Evolutionary conservation across 2,888 invertebrate genomes (phyloP).

Genomic region (Spodoptera exigua): DNA sequence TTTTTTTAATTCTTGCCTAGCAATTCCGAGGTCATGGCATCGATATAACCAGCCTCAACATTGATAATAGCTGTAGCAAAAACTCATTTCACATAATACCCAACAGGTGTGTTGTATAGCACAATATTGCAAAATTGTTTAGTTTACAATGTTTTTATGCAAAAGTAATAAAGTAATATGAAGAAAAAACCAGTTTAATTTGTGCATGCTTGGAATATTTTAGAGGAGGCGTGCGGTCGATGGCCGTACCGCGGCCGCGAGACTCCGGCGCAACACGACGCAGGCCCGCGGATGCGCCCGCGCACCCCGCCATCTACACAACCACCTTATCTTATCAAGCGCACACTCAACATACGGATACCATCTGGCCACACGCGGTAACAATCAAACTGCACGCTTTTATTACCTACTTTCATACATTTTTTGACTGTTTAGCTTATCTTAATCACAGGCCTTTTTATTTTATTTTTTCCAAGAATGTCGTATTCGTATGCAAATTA

Average conservation of each 20-base stretch:
- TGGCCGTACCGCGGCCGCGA: constrained; percentile 71
- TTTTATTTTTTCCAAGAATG: constrained; percentile 20
- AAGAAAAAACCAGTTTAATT: constrained; percentile 87
- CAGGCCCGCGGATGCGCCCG: constrained; percentile 40
- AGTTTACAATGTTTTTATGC: constrained; percentile 79
- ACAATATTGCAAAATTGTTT: constrained; percentile 62
- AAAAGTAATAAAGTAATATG: constrained; percentile 82
- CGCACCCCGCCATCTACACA: constrained; percentile 35
- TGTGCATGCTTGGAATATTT: constrained; percentile 88
- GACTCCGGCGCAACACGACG: constrained; percentile 50
- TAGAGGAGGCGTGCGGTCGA: constrained; percentile 85
- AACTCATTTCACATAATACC: constrained; percentile 17
- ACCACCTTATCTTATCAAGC: constrained; percentile 56
- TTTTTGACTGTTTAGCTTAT: constrained; percentile 44
- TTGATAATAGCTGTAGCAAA: constrained; percentile 16
- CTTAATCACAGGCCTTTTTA: constrained; percentile 28
- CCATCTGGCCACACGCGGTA: constrained; percentile 37
- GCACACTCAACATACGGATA: constrained; percentile 43
- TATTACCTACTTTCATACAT: constrained; percentile 29
- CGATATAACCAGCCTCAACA: constrained; percentile 11
- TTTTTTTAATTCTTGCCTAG: too few species aligned
- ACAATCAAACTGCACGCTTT: constrained; percentile 42
- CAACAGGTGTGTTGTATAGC: constrained; percentile 41
- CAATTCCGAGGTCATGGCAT: constrained; percentile 5
- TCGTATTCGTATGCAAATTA: not conserved